Conservation (phyloP, 2,797 vertebrate genomes). For the Prionace glauca region DNA sequence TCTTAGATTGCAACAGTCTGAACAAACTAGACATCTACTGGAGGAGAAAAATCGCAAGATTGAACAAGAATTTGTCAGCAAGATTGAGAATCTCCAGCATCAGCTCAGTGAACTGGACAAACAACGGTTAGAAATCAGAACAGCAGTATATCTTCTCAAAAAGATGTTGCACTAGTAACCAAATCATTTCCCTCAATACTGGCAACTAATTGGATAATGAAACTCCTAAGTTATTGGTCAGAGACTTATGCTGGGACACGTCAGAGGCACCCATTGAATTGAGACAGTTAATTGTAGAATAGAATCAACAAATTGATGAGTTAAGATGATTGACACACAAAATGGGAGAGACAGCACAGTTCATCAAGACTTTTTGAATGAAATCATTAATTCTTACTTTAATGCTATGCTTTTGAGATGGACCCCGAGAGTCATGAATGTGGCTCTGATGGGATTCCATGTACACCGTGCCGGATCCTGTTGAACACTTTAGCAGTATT, state of each 20-base stretch:
- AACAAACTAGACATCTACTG: slow-evolving; percentile 60
- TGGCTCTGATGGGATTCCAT: not conserved
- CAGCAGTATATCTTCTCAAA: not conserved
- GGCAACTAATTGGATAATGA: too few relatives aligned
- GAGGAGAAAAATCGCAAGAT: slow-evolving; percentile 71
- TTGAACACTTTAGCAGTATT: not conserved
- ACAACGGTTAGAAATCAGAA: slow-evolving; percentile 61
- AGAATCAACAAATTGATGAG: not conserved
- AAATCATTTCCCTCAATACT: not conserved
- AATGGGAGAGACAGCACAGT: not conserved
- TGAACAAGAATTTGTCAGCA: slow-evolving; percentile 69
- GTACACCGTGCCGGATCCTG: not conserved
- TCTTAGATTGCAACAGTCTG: slow-evolving; percentile 70
- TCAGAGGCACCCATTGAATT: not conserved
- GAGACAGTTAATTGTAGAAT: not conserved
- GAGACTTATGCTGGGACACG: not conserved
- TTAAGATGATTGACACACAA: not conserved
- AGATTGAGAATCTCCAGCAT: slow-evolving; percentile 62
- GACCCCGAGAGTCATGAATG: not conserved
- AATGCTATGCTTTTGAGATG: not conserved
- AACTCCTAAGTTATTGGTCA: too few relatives aligned
- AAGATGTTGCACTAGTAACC: not conserved
- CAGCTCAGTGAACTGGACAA: slow-evolving; percentile 75
- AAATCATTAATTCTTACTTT: not conserved
- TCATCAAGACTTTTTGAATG: not conserved